phyloP scores from a whole-genome alignment of 2,797 vertebrate genomes.

The Lutjanus argentimaculatus region DNA sequence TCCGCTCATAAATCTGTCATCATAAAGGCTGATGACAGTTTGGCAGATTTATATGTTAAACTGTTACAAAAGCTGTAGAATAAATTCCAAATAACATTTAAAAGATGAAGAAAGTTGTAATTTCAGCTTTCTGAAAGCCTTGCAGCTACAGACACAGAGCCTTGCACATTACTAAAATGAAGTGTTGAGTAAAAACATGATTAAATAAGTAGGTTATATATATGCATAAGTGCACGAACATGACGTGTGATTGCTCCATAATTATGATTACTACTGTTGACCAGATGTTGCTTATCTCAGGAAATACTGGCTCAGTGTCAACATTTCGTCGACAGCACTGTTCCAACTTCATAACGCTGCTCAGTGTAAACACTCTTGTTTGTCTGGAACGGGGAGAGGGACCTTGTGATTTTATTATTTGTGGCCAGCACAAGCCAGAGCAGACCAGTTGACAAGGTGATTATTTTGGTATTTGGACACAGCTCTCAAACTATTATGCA shows the following conservation, averaged over 20 bases:
- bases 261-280: slow-evolving; percentile 42
- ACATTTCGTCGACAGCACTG: slow-evolving; percentile 28
- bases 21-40: neutral
- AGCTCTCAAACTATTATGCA: slow-evolving; percentile 77
- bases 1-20: neutral
- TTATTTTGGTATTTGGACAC: slow-evolving; percentile 79
- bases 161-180: neutral
- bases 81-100: neutral
- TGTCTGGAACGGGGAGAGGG: slow-evolving; percentile 64
- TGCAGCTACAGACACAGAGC: neutral
- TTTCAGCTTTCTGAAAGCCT: neutral
- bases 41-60: neutral
- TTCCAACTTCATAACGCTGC: slow-evolving; percentile 46
- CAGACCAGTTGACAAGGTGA: slow-evolving; percentile 73
- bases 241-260: slow-evolving; percentile 12
- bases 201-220: neutral
- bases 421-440: slow-evolving; percentile 53
- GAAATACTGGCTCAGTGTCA: slow-evolving; percentile 40
- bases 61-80: neutral
- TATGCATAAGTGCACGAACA: neutral
- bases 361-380: slow-evolving; percentile 77
- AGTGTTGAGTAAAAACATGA: neutral
- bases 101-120: neutral
- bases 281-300: slow-evolving; percentile 75
- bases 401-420: slow-evolving; percentile 67